A percentile compares a stretch with the other conserved stretches of the same genome.
Conservation (phyloP, 2,797 vertebrate genomes). For the Galaxias olidus region DNA sequence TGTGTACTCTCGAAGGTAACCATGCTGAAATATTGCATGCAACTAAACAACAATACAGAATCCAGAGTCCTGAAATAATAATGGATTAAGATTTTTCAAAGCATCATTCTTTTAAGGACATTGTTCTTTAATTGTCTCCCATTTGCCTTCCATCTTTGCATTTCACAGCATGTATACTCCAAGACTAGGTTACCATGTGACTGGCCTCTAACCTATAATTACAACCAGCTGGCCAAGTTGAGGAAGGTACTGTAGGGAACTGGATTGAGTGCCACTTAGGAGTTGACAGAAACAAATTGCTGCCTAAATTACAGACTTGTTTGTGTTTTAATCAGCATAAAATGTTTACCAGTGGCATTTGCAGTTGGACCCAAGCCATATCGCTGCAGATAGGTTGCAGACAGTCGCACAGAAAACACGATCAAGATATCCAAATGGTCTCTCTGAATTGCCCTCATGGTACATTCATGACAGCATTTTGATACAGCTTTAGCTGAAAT, state of each 20-base stretch:
- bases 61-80: no score
- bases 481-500: background rate
- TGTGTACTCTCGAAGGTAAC: conserved; percentile 1
- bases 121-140: background rate
- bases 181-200: conserved; percentile 15
- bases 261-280: conserved; percentile 45
- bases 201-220: conserved; percentile 34
- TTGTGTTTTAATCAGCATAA: conserved; percentile 52
- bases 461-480: conserved; percentile 5
- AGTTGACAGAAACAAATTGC: conserved; percentile 50
- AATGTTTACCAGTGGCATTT: conserved; percentile 37
- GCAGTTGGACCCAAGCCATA: conserved; percentile 23
- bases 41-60: no score
- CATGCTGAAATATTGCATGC: no score
- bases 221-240: conserved; percentile 40
- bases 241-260: conserved; percentile 36
- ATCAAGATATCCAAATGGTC: conserved; percentile 11
- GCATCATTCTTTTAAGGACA: background rate
- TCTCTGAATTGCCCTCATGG: conserved; percentile 23
- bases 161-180: background rate
- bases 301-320: conserved; percentile 41
- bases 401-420: conserved; percentile 22
- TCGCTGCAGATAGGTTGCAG: conserved; percentile 16
- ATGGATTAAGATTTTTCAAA: no score
- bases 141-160: background rate